Evolutionary conservation across 2,888 invertebrate species (phyloP), one percentile per base, ranked within the genome.

Genomic region (Thyatira batis): DNA sequence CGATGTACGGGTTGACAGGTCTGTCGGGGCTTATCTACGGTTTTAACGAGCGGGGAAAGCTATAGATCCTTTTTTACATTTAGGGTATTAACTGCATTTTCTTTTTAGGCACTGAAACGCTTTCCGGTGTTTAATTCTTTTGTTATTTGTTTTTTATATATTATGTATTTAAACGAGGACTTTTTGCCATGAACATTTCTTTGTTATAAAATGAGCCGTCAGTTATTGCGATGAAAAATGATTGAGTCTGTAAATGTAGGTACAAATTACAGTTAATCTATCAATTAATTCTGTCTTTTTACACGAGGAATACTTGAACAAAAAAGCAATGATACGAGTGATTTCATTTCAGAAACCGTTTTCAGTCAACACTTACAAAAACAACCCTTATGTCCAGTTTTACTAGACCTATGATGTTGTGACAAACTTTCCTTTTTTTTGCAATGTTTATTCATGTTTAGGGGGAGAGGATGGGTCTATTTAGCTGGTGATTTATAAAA

Each of bases 1-100:
- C 89, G 89, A 89, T 84, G 87, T 87, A 80, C 73, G 81, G 84
- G 88, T 86, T 85, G 89, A 89, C 89, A 87, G 88, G 61, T 62
- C 67, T 72, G 69, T 70, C 73, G 74, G 71, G 73, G 85, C 87
- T 89, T 89, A 89, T 89, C 89, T 88, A 59, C 69, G 69, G 69
- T 80, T 80, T 85, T 86, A 87, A 85, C 84, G 85, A 80, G 65
- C 65, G 67, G 71, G 65, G 72, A 73, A 78, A 79, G 76, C 75
- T 80, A 73, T 65, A 67, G 67, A 71, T 65, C 69, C 70, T 70
- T 77, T 80, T 79, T 69, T 69, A 74, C 68, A 75, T 72, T 62
- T 65, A 48, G 70, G 67, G 65, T 74, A 79, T 85, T 82, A 80
- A 79, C 76, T 73, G 73, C 78, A 71, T 80, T 80, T 78, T 74